Base-by-base conservation (phyloP, 2,888 invertebrate species). In the Dichetophora obliterata region DNA sequence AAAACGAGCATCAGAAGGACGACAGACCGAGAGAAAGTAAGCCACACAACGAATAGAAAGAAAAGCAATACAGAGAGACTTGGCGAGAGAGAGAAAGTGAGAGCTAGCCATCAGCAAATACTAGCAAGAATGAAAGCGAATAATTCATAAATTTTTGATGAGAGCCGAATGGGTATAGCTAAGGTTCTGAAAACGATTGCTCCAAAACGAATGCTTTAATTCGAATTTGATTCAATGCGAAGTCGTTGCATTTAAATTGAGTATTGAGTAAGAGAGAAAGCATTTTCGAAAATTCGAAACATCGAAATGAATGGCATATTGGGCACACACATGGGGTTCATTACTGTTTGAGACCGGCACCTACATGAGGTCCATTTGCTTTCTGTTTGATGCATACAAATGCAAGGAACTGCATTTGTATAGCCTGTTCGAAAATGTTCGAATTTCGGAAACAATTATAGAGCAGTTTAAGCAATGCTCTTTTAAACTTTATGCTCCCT, bases 91-190 rank as follows among this genome's bases (percentile, higher is more conserved):
- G 19, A 19, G 66, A 65, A 59, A 59, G 5, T 59, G 24, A 27
- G 24, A 59, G 14, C 14, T 27, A 14, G 24, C 1, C 27, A 54
- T 19, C 54, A 19, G n/a, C 22, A 54, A 54, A 22, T 22, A 54
- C 54, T 22, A 54, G 22, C 6, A 6, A 54, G 22, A 54, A 63
- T 9, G 43, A 85, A 85, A 82, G 84, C 85, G 83, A 82, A 69
- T 77, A 82, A 85, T 85, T 85, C 85, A 85, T 85, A 81, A 86
- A 86, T 85, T 83, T 84, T 85, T 86, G 34, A 85, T 85, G 82
- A 85, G 84, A 82, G 59, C 8, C 19, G 31, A 43, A 4, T 63
- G 82, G 84, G 19, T 24, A 66, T 9, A 43, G 43, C 14, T n/a
- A 14, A 50, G 22, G 14, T 14, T 11, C 11, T 11, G 14, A 14